Conservation (phyloP, 2,797 vertebrate species). For the Acrossocheilus fasciatus region DNA sequence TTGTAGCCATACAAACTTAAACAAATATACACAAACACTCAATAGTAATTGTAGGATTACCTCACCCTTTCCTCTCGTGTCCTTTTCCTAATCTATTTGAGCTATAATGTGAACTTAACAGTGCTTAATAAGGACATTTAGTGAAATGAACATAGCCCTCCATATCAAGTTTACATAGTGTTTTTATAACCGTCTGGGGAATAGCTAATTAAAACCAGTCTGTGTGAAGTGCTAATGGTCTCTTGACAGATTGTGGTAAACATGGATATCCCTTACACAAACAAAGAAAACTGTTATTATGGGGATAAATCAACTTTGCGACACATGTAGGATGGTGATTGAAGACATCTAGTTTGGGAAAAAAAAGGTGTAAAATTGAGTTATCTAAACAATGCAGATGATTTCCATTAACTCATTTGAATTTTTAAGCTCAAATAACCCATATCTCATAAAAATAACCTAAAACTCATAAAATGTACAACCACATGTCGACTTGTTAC, state of each 20-base stretch:
- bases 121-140: slow-evolving; percentile 50
- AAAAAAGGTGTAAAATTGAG: background rate
- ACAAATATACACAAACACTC: slow-evolving; percentile 49
- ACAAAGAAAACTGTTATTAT: slow-evolving; percentile 58
- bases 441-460: background rate
- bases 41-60: slow-evolving; percentile 42
- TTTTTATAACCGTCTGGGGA: slow-evolving; percentile 49
- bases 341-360: slow-evolving; percentile 9
- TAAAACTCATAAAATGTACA: background rate
- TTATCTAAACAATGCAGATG: background rate
- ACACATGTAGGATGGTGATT: slow-evolving; percentile 41
- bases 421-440: background rate
- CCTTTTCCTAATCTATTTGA: slow-evolving; percentile 31
- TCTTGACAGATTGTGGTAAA: slow-evolving; percentile 59
- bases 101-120: slow-evolving; percentile 38
- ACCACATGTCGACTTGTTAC: background rate
- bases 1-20: slow-evolving; percentile 55
- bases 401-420: background rate
- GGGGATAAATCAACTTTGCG: slow-evolving; percentile 43
- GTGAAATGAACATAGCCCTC: slow-evolving; percentile 38
- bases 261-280: slow-evolving; percentile 49
- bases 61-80: slow-evolving; percentile 18
- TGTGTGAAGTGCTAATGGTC: slow-evolving; percentile 51
- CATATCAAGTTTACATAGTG: slow-evolving; percentile 48
- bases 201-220: slow-evolving; percentile 62